Evolutionary conservation across 2,888 invertebrate species (phyloP), one percentile per base, ranked within the genome.

Genomic region (Sisyra terminalis): DNA sequence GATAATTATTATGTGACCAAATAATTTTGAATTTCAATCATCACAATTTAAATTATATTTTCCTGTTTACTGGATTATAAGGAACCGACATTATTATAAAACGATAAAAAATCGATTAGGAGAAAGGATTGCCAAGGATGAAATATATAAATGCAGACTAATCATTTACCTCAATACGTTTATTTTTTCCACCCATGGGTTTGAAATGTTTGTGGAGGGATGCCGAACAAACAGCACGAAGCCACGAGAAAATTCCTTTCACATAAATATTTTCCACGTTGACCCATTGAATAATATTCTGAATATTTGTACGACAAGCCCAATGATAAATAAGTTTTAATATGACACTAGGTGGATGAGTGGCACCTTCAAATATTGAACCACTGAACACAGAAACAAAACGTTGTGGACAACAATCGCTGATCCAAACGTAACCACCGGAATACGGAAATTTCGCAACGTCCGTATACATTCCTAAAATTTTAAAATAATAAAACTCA

Each of bases 341-440:
- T 7, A 89, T 65, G 1, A 84, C 79, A 29, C 81, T 80, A 0
- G 90, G 88, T 0, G 85, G 80, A 61, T 88, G 83, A 0, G 83
- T 79, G 2, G 86, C 81, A 0, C 82, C 82, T 61, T 89, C 88
- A 55, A 89, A 90, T 42, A 90, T 70, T 0, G 89, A 89, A 18
- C 86, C 85, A 48, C 78, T 79, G 61, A 87, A 89, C 0, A 89
- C 86, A 0, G 89, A 89, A 3, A 88, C 81, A 56, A 84, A 87
- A 38, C 81, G 73, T 7, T 81, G 80, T 0, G 85, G 82, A 51
- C 89, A 89, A 56, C 88, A 89, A 48, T 84, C 83, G 0, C 83
- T 82, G 49, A 89, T 85, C 89, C 89, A 89, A 1, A 89, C 88
- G 55, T 89, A 89, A 29, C 89, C 89, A 1, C 89, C 89, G 0